These are phyloP conservation scores for Heliocidaris tuberculata DNA, from an alignment of 35 echinoderm and acorn worm species.

Conservation along the genomic window DNA sequence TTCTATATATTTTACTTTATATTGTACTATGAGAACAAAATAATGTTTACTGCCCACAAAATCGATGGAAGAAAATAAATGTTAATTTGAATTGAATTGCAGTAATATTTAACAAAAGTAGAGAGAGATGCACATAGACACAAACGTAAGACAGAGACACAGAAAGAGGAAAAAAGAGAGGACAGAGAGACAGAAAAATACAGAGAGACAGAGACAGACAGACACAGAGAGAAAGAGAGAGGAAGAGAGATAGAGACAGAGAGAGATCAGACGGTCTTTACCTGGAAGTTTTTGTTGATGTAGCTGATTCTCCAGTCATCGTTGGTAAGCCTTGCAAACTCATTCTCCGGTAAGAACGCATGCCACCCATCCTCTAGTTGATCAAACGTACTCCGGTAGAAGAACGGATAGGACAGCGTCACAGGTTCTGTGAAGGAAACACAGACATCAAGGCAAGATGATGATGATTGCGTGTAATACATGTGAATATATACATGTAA, in stretches of 20 bases:
- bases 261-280: conserved; percentile 3
- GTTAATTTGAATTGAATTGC: too few relatives aligned
- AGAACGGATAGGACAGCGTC: conserved; percentile 95
- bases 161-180: background rate
- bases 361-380: conserved; percentile 94
- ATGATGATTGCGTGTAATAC: background rate
- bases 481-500: background rate
- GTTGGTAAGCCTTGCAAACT: conserved; percentile 74
- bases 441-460: background rate
- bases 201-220: background rate
- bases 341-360: conserved; percentile 88
- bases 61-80: too few relatives aligned
- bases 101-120: too few relatives aligned
- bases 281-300: conserved; percentile 93
- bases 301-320: conserved; percentile 89
- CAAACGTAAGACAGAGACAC: too few relatives aligned
- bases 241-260: background rate
- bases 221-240: background rate
- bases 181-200: background rate
- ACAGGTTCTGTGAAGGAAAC: conserved; percentile 60
- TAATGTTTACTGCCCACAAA: too few relatives aligned
- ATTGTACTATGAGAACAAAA: too few relatives aligned
- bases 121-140: too few relatives aligned
- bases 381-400: conserved; percentile 88
- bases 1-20: too few relatives aligned